Evolutionary conservation across 2,888 invertebrate species (phyloP).

Genomic region (Athalia circularis): DNA sequence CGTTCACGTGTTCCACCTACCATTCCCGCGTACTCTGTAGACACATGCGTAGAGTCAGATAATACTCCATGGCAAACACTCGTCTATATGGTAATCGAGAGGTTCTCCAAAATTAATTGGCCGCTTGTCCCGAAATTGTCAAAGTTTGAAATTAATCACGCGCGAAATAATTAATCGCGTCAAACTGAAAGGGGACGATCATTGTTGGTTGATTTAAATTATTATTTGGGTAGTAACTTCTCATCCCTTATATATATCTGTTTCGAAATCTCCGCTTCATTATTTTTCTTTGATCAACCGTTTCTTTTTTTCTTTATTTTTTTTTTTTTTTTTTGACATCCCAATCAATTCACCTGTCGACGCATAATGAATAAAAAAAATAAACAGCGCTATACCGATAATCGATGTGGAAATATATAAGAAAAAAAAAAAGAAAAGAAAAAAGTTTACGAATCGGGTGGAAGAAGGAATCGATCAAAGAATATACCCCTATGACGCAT

Average conservation of each 20-base stretch:
- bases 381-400: too few relatives aligned
- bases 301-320: constrained; percentile 11
- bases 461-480: neutral
- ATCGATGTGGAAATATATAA: too few relatives aligned
- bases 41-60: constrained; percentile 37
- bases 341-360: too few relatives aligned
- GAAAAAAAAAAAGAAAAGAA: too few relatives aligned
- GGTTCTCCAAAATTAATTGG: constrained; percentile 65
- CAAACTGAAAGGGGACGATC: constrained; percentile 22
- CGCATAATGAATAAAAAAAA: too few relatives aligned
- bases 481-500: constrained; percentile 34
- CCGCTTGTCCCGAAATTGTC: constrained; percentile 44
- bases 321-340: neutral
- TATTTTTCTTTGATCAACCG: constrained; percentile 4
- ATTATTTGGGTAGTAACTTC: constrained; percentile 33
- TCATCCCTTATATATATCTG: constrained; percentile 9
- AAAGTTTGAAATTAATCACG: constrained; percentile 44
- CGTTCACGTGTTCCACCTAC: neutral
- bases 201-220: constrained; percentile 37
- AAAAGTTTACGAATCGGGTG: too few relatives aligned
- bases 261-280: constrained; percentile 1
- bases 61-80: constrained; percentile 63
- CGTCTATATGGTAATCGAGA: constrained; percentile 70
- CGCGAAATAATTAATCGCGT: constrained; percentile 41
- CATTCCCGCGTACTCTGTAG: neutral